Evolutionary conservation across 2,888 invertebrate genomes (phyloP).

Genomic region (Ectemnius continuus): DNA sequence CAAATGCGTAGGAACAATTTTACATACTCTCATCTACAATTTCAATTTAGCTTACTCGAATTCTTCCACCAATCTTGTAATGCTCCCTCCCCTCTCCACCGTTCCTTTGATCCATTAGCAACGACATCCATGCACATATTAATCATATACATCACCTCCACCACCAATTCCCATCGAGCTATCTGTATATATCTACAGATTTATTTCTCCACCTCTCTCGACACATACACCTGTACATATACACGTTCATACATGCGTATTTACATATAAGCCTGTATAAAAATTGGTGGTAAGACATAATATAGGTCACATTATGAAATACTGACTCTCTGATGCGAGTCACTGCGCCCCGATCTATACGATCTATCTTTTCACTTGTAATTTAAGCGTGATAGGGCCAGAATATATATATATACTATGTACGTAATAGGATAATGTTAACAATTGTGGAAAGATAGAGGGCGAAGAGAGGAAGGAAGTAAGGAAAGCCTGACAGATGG

Average conservation of each 20-base stretch:
- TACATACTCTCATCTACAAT: background rate
- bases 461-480: constrained; percentile 29
- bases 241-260: constrained; percentile 7
- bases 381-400: too few species aligned
- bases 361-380: too few species aligned
- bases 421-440: background rate
- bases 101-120: background rate
- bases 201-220: constrained; percentile 13
- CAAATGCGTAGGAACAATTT: background rate
- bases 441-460: constrained; percentile 10
- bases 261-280: constrained; percentile 23
- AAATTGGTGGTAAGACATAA: background rate
- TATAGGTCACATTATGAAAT: too few species aligned
- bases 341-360: too few species aligned
- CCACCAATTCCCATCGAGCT: too few species aligned
- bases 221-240: constrained; percentile 19
- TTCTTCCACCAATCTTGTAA: background rate
- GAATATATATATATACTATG: too few species aligned
- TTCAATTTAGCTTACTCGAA: background rate
- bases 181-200: too few species aligned
- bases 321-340: too few species aligned
- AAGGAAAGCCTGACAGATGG: constrained; percentile 11
- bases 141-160: too few species aligned
- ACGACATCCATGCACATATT: too few species aligned
- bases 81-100: background rate